phyloP scores from a whole-genome alignment of 2,113 vertebrate species.

The Paracanthobrama guichenoti region DNA sequence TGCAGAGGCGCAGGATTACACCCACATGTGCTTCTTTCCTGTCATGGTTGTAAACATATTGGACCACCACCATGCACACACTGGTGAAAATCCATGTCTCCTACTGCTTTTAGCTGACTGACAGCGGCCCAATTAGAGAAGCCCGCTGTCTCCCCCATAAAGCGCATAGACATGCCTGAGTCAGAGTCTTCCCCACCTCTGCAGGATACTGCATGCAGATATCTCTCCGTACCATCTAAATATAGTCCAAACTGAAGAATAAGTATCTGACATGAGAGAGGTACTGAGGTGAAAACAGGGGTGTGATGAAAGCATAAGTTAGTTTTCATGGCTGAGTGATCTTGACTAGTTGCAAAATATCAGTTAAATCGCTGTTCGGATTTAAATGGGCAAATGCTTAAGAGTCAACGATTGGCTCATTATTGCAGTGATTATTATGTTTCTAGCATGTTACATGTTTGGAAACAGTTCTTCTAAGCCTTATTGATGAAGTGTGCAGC shows the following conservation, averaged over 20 bases:
- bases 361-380: not conserved
- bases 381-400: no score
- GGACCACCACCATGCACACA: constrained; percentile 43
- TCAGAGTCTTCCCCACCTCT: constrained; percentile 24
- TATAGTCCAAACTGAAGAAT: constrained; percentile 37
- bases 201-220: constrained; percentile 39
- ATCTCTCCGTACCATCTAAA: constrained; percentile 36
- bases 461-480: no score
- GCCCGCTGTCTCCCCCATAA: constrained; percentile 45
- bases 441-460: no score
- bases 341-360: constrained; percentile 16
- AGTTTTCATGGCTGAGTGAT: constrained; percentile 20
- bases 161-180: constrained; percentile 29
- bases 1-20: constrained; percentile 54
- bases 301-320: not conserved
- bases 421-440: no score
- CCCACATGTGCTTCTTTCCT: constrained; percentile 51
- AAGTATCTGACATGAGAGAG: constrained; percentile 36
- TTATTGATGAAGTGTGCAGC: no score
- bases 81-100: constrained; percentile 51
- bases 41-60: constrained; percentile 52
- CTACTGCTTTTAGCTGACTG: constrained; percentile 54
- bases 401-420: no score
- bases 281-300: not conserved
- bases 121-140: constrained; percentile 55